These are phyloP conservation scores for Gila orcuttii DNA, from an alignment of 2,113 vertebrate species.

Conservation along the genomic window DNA sequence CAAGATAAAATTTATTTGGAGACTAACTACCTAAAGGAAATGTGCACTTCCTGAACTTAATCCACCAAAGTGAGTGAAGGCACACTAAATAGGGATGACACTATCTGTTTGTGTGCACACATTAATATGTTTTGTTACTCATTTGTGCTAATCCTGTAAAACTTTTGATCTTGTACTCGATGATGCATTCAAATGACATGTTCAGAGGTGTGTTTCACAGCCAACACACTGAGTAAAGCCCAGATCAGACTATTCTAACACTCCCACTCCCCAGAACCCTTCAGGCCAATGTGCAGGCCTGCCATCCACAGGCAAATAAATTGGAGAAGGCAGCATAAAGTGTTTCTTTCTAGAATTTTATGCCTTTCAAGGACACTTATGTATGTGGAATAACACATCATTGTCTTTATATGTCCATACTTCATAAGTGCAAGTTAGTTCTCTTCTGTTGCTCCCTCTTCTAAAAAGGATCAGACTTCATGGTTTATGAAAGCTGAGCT, in stretches of 20 bases:
- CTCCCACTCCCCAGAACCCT: constrained; percentile 21
- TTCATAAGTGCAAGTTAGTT: constrained; percentile 40
- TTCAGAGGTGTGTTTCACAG: constrained; percentile 42
- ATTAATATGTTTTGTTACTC: constrained; percentile 32
- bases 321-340: constrained; percentile 10
- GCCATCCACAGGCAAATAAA: constrained; percentile 26
- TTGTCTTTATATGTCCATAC: constrained; percentile 38
- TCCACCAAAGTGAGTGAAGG: constrained; percentile 18
- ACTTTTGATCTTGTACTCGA: constrained; percentile 32
- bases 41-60: not conserved
- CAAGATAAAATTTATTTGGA: constrained; percentile 6
- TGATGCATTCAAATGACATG: constrained; percentile 21
- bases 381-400: constrained; percentile 21
- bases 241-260: constrained; percentile 39
- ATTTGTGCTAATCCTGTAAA: constrained; percentile 32
- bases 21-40: constrained; percentile 31
- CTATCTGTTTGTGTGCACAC: constrained; percentile 23
- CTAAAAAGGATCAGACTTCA: constrained; percentile 42
- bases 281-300: constrained; percentile 26
- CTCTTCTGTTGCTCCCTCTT: constrained; percentile 34
- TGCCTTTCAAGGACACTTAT: constrained; percentile 34
- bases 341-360: constrained; percentile 19
- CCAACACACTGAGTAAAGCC: constrained; percentile 35
- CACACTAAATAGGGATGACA: constrained; percentile 34
- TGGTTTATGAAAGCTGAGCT: constrained; percentile 42